Percentiles rank a stretch among this genome's conserved stretches.
Conservation (phyloP, 2,113 vertebrate species). For the Rhizomys pruinosus region DNA sequence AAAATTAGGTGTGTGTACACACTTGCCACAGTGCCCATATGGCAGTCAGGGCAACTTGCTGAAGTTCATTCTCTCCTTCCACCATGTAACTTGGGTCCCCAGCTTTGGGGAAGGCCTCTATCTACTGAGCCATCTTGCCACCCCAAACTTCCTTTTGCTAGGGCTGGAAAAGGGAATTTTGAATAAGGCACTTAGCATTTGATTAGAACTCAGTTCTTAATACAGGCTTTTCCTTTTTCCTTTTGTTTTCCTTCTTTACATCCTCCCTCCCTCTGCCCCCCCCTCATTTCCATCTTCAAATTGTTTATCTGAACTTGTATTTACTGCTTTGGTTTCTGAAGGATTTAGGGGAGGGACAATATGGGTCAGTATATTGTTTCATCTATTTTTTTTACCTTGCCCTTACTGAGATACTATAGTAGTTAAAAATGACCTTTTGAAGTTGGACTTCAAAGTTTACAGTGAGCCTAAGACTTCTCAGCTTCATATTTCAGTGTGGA, state of each 20-base stretch:
- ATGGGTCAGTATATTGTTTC: neutral
- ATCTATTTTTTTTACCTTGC: neutral
- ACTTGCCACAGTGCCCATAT: no score
- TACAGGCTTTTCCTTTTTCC: neutral
- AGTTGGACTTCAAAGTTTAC: neutral
- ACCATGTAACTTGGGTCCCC: no score
- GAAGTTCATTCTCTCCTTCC: no score
- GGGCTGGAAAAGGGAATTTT: neutral
- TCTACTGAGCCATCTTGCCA: no score
- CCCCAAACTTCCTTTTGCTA: neutral
- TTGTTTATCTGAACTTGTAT: neutral
- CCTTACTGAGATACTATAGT: neutral
- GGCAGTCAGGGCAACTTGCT: no score
- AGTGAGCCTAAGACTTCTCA: neutral
- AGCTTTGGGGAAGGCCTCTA: no score
- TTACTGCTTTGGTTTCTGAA: conserved; percentile 23
- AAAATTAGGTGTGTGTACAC: no score
- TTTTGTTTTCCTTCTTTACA: neutral
- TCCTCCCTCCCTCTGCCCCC: no score
- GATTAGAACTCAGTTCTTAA: neutral
- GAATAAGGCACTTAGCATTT: neutral
- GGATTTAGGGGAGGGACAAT: neutral
- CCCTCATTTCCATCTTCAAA: conserved; percentile 1
- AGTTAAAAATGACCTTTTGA: neutral
- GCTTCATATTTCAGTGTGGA: no score